These are phyloP conservation scores for Aphelenchoides fujianensis DNA, from an alignment of 1,140 invertebrate species.

Conservation along the genomic window DNA sequence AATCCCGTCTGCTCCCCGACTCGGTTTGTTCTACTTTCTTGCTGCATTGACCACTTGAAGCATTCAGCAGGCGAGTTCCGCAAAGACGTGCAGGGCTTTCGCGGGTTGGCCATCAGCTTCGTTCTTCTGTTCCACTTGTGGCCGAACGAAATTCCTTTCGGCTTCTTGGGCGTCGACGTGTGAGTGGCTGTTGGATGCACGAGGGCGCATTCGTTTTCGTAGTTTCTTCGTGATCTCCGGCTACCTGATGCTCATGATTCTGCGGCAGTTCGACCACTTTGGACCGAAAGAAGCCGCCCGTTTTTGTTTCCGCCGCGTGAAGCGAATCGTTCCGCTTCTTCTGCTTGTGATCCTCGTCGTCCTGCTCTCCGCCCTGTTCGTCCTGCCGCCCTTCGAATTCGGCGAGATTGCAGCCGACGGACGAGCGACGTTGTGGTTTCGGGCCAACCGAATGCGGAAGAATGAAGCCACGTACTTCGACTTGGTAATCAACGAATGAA, in stretches of 20 bases:
- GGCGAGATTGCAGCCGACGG: not conserved
- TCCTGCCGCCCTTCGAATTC: slow-evolving; percentile 10
- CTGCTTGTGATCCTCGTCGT: not conserved
- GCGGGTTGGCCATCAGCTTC: not conserved
- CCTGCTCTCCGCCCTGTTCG: not conserved
- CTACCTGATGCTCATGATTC: slow-evolving; percentile 8
- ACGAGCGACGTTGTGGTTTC: not conserved
- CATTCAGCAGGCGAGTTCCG: not conserved
- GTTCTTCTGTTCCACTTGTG: not conserved
- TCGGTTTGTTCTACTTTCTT: too few species aligned
- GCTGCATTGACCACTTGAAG: too few species aligned
- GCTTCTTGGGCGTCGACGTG: not conserved
- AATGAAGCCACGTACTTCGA: not conserved
- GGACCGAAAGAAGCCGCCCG: not conserved
- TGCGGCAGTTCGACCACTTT: not conserved
- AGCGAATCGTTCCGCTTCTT: not conserved
- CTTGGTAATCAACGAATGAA: too few species aligned
- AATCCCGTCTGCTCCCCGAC: not conserved
- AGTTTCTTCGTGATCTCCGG: slow-evolving; percentile 20
- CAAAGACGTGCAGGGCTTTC: not conserved
- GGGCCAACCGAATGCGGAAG: not conserved
- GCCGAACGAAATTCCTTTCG: not conserved
- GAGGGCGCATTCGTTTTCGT: slow-evolving; percentile 1
- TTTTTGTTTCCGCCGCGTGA: slow-evolving; percentile 17
- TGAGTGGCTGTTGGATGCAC: not conserved